phyloP scores from a whole-genome alignment of 2,797 vertebrate species.

The Phrynocephalus guinanensis region DNA sequence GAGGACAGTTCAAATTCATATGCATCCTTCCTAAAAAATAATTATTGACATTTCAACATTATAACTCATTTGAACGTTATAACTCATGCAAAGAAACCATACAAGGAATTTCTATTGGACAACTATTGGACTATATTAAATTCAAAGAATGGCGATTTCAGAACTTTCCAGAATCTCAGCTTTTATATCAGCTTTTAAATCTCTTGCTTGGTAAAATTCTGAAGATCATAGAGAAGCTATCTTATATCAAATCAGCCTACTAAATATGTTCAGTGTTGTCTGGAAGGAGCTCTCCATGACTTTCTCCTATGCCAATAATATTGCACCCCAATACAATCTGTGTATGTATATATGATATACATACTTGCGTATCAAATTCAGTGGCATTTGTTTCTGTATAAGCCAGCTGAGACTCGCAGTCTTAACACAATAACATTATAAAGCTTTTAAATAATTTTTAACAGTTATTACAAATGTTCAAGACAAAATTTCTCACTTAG shows the following conservation, averaged over 20 bases:
- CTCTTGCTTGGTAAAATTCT: not conserved
- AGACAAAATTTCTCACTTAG: slow-evolving; percentile 39
- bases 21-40: slow-evolving; percentile 54
- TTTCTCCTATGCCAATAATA: not conserved
- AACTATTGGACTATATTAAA: not conserved
- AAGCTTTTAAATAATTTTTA: not conserved
- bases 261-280: not conserved
- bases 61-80: accelerated
- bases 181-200: accelerated
- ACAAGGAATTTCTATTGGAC: not conserved
- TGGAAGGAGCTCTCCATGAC: not conserved
- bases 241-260: not conserved
- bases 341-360: not conserved
- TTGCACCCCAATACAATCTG: not conserved
- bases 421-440: not conserved
- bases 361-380: not conserved
- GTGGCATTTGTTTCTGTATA: not conserved
- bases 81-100: not conserved
- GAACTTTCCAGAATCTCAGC: not conserved
- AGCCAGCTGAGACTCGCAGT: not conserved
- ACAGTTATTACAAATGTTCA: accelerated
- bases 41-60: accelerated
- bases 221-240: not conserved
- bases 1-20: slow-evolving; percentile 65
- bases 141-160: not conserved